phyloP scores from a whole-genome alignment of 2,113 vertebrate genomes.

The Oncorhynchus clarkii region DNA sequence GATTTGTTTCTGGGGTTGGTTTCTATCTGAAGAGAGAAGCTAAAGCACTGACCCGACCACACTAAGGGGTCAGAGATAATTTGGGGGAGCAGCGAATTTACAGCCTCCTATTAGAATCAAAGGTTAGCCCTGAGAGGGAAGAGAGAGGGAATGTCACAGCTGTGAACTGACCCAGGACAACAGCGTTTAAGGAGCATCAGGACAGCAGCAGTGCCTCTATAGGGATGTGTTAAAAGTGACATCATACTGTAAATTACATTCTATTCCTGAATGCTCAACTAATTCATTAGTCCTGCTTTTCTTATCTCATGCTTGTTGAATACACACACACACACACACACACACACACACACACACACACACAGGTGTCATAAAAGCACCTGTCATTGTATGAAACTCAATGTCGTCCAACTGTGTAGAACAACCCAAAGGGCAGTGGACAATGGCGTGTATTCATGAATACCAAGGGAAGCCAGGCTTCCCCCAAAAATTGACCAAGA shows the following conservation, averaged over 20 bases:
- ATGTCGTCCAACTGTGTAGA: too few species aligned
- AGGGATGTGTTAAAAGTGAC: not conserved
- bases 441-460: too few species aligned
- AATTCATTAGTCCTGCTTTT: too few species aligned
- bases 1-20: not conserved
- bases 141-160: not conserved
- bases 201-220: not conserved
- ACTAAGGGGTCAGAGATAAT: not conserved
- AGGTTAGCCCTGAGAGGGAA: not conserved
- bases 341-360: too few species aligned
- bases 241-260: not conserved
- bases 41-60: not conserved
- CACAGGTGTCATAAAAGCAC: too few species aligned
- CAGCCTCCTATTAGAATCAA: not conserved
- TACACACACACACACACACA: too few species aligned
- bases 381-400: too few species aligned
- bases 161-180: not conserved
- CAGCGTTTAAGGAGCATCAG: not conserved
- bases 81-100: not conserved
- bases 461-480: too few species aligned
- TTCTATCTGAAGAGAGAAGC: constrained; percentile 1
- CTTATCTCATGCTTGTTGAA: too few species aligned
- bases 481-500: too few species aligned
- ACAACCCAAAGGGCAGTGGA: too few species aligned
- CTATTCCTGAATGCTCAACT: not conserved